A percentile compares a stretch with the other conserved stretches of the same genome.
Conservation (phyloP, 2,113 vertebrate species). For the Hoplias malabaricus region DNA sequence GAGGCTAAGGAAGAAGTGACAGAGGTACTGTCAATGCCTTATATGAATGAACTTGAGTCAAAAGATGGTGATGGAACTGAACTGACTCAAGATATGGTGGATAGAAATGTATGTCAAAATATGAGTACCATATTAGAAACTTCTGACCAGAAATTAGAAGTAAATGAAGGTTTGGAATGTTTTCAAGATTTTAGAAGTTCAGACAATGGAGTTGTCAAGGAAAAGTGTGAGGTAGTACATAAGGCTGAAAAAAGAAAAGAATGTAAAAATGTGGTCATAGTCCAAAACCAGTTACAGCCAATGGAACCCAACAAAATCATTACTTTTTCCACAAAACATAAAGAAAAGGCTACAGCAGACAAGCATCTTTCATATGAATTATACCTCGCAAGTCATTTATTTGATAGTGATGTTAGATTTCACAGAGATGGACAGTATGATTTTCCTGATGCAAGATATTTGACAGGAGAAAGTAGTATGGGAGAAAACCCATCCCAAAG, state of each 20-base stretch:
- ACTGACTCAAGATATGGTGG: neutral
- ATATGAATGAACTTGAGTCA: conserved; percentile 5
- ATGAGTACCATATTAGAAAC: neutral
- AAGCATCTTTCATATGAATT: neutral
- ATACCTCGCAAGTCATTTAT: neutral
- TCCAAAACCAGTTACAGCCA: neutral
- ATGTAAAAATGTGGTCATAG: neutral
- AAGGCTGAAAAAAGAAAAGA: neutral
- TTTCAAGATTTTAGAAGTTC: neutral
- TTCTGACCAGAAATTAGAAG: neutral
- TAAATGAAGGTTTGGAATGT: neutral
- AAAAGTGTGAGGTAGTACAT: neutral
- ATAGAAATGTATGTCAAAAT: neutral
- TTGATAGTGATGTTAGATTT: neutral
- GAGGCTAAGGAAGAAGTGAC: neutral
- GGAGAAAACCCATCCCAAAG: neutral
- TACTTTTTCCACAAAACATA: neutral
- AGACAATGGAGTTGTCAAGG: neutral
- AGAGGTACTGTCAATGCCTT: neutral
- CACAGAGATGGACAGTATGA: neutral
- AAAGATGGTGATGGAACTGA: neutral
- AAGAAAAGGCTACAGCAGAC: conserved; percentile 8
- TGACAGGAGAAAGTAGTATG: neutral
- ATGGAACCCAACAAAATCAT: neutral
- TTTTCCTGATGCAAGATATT: neutral